Conservation (phyloP, 2,113 vertebrate species). For the Microcebus griseorufus region DNA sequence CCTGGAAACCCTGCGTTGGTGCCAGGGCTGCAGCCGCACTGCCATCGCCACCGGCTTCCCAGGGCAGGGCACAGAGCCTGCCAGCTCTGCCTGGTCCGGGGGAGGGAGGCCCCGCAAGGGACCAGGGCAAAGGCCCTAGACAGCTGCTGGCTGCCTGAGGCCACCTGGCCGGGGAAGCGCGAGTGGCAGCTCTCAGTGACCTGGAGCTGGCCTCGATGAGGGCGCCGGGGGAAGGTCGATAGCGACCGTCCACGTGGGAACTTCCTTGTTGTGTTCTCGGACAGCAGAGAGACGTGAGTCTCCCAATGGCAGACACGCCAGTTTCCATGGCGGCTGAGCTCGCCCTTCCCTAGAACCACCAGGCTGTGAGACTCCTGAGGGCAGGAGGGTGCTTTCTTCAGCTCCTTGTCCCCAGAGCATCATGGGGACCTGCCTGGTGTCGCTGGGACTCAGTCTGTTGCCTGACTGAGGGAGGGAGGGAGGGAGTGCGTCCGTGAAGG, state of each 20-base stretch:
- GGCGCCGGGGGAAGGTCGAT: not conserved
- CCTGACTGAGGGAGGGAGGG: not conserved
- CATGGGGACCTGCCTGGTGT: not conserved
- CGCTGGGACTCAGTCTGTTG: not conserved
- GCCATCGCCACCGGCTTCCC: not conserved
- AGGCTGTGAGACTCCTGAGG: not conserved
- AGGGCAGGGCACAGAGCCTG: not conserved
- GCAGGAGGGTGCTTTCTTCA: not conserved
- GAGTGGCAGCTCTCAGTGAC: fast-evolving
- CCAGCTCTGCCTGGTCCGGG: not conserved
- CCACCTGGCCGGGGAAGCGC: no score
- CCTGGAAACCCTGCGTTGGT: not conserved
- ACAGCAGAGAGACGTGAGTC: not conserved
- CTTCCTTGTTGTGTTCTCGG: not conserved
- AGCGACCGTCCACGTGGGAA: not conserved
- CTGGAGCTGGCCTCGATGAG: not conserved
- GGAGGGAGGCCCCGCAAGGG: not conserved
- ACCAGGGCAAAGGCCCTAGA: not conserved
- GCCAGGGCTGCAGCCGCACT: not conserved
- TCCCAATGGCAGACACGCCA: not conserved
- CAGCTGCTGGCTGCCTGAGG: not conserved
- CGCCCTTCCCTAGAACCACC: not conserved
- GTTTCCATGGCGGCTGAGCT: not conserved
- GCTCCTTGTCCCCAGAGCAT: not conserved
- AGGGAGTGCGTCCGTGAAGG: fast-evolving